Base-by-base conservation (phyloP, 1,140 invertebrate genomes). In the Leptinotarsa defecta region DNA sequence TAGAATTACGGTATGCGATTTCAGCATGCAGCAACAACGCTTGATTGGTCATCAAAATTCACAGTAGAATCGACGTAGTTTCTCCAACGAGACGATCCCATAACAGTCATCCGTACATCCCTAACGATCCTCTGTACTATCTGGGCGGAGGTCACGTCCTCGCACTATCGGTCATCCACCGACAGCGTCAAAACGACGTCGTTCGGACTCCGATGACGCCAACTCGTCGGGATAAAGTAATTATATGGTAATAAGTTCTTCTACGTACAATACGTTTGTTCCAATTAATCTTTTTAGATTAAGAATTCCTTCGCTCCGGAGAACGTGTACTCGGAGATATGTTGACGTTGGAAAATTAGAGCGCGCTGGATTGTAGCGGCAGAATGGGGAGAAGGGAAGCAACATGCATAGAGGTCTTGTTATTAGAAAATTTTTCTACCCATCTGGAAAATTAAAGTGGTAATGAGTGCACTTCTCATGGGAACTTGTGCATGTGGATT, bases 211-310 rank as follows among this genome's bases (percentile, higher is more conserved):
- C 15, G 22, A 24, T 22, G 65, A 24, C 65, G 65, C 19, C 65
- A 17, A 43, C 24, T 15, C 27, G 19, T 24, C 65, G 17, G 22
- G 65, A 68, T 68, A 68, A 68, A n/a, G 65, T 68, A 68, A 68
- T 68, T 68, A 68, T 68, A 68, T 68, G 65, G 24, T 68, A 68
- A 68, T 68, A 68, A n/a, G 65, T 68, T 24, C 24, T 15, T 17
- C 65, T 17, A 17, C 65, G 65, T 65, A 68, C 65, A 68, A 68
- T 68, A 24, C 43, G 65, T 43, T 68, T 43, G 24, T 8, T 34
- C 43, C 43, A 68, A 68, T 68, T 17, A 34, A 34, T 68, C 27
- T 34, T 68, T 68, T 64, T 68, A 27, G 43, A 68, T 68, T 68
- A 68, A 68, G 65, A 15, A 68, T 34, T 34, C 43, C 43, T 43